A percentile compares a stretch with the other conserved stretches of the same genome.
Conservation (phyloP, 2,113 vertebrate genomes). For the Psephotus haematonotus region DNA sequence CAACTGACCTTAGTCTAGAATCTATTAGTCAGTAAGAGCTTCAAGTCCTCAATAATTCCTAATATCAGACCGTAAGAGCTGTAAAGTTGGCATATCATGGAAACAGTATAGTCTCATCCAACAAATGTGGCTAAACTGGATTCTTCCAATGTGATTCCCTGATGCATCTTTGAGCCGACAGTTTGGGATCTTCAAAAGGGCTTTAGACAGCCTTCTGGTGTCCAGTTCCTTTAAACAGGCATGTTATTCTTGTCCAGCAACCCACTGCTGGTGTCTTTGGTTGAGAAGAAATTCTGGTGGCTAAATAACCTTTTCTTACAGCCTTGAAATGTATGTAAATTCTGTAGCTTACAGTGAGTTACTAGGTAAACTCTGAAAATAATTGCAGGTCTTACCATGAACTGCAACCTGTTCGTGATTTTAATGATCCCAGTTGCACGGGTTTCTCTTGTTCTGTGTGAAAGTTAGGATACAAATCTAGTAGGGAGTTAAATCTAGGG, state of each 20-base stretch:
- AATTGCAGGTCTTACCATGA: not conserved
- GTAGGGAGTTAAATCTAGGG: not conserved
- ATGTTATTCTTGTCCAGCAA: not conserved
- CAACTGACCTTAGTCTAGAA: not conserved
- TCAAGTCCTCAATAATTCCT: not conserved
- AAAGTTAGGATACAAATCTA: not conserved
- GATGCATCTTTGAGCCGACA: not conserved
- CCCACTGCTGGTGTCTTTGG: not conserved
- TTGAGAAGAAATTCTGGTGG: not conserved
- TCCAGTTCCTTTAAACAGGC: not conserved
- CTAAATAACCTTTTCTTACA: not conserved
- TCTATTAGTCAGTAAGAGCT: not conserved
- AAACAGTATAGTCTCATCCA: not conserved
- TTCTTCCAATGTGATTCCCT: not conserved
- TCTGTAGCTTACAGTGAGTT: not conserved
- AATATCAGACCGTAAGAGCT: not conserved
- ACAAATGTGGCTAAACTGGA: not conserved
- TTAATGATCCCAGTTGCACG: not conserved
- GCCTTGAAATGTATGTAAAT: not conserved
- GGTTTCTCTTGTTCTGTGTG: not conserved
- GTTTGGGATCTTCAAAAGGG: not conserved
- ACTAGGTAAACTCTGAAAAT: not conserved
- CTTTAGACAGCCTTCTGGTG: not conserved
- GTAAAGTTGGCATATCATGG: fast-evolving
- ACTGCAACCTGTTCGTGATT: not conserved